Conservation (phyloP, 2,797 vertebrate species). For the Diplodus puntazzo region DNA sequence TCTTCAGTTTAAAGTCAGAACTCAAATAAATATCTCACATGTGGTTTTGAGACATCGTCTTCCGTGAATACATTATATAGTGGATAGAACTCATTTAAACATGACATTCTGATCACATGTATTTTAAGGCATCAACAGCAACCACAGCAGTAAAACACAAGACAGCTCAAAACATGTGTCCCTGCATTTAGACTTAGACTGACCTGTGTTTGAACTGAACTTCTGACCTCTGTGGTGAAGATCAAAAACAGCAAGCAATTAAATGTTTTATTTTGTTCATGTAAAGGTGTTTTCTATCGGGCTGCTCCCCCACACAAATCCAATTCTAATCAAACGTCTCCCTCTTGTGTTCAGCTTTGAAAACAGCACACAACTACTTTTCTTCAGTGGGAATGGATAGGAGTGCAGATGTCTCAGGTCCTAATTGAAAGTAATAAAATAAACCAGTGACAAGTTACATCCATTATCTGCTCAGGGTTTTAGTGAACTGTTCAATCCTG, state of each 20-base stretch:
- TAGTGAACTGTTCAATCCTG: not conserved
- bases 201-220: not conserved
- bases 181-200: too few relatives aligned
- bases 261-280: not conserved
- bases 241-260: not conserved
- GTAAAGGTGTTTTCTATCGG: not conserved
- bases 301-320: too few relatives aligned
- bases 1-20: too few relatives aligned
- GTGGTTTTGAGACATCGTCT: too few relatives aligned
- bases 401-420: too few relatives aligned
- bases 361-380: not conserved
- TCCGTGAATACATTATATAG: too few relatives aligned
- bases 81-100: not conserved
- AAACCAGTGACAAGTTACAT: not conserved
- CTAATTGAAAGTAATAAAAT: not conserved
- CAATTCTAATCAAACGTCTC: slow-evolving; percentile 23
- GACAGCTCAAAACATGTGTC: not conserved
- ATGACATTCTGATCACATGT: not conserved
- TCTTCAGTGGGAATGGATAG: too few relatives aligned
- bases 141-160: not conserved
- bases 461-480: not conserved
- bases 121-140: not conserved
- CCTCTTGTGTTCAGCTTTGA: slow-evolving; percentile 37
- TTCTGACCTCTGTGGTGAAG: not conserved
- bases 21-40: too few relatives aligned